These are phyloP conservation scores for Basileuterus tristriatus DNA, from an alignment of 2,797 vertebrate genomes.

Conservation along the genomic window DNA sequence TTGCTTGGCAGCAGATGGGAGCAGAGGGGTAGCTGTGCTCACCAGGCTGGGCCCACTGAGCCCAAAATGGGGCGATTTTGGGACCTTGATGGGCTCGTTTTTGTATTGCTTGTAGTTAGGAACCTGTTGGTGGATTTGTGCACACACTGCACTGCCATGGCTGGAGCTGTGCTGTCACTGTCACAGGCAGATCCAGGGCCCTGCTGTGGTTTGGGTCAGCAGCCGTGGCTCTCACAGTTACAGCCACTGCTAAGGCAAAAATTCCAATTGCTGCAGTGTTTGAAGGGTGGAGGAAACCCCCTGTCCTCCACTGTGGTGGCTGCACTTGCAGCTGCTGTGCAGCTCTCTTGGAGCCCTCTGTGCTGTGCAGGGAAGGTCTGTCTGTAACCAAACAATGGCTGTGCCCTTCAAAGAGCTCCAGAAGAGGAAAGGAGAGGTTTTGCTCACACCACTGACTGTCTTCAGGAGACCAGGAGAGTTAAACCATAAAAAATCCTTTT, in stretches of 20 bases:
- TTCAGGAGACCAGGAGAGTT: background rate
- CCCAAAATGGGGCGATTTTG: background rate
- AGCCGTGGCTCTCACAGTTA: background rate
- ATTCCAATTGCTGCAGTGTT: background rate
- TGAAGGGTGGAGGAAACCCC: background rate
- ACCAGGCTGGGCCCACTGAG: fast-evolving
- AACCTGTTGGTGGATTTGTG: background rate
- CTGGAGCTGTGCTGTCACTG: background rate
- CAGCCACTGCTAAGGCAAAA: background rate
- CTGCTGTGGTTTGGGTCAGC: background rate
- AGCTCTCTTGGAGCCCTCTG: background rate
- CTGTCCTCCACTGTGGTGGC: background rate
- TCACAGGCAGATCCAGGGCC: background rate
- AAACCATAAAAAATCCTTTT: background rate
- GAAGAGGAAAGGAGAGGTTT: background rate
- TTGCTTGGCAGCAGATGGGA: background rate
- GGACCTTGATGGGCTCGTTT: fast-evolving
- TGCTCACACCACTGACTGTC: background rate
- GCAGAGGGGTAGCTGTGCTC: background rate
- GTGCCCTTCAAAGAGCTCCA: background rate
- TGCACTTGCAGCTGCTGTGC: background rate
- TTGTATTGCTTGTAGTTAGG: background rate
- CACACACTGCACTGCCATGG: fast-evolving
- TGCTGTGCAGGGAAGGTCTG: background rate
- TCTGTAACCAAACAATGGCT: background rate